A percentile compares a stretch with the other conserved stretches of the same genome.
These are phyloP conservation scores for Acleris emargana DNA, from an alignment of 2,888 invertebrate species.

Conservation along the genomic window DNA sequence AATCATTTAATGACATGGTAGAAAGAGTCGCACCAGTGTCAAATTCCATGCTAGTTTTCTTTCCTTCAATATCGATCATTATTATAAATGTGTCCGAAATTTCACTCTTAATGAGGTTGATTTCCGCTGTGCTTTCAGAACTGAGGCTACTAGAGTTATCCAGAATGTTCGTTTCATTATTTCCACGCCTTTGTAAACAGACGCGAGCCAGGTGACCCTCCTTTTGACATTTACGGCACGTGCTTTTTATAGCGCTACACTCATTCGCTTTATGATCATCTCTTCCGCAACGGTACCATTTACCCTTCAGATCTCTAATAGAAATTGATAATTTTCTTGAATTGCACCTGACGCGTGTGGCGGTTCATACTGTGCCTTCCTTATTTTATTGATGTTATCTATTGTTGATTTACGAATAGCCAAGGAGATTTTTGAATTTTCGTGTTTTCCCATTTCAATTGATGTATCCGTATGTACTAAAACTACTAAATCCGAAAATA, in stretches of 20 bases:
- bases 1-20: conserved; percentile 16
- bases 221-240: conserved; percentile 1
- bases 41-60: conserved; percentile 10
- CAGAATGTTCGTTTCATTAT: neutral
- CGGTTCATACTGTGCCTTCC: neutral
- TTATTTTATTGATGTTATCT: neutral
- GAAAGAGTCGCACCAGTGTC: conserved; percentile 25
- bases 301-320: conserved; percentile 6
- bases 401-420: no score
- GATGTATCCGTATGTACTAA: conserved; percentile 1
- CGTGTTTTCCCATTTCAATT: conserved; percentile 4
- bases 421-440: conserved; percentile 3
- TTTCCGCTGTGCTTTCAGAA: conserved; percentile 39
- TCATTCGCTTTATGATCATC: neutral
- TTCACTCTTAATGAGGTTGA: conserved; percentile 3
- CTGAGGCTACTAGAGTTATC: neutral
- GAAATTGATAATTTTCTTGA: neutral
- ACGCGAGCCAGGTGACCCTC: conserved; percentile 4
- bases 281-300: neutral
- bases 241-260: neutral
- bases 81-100: conserved; percentile 12
- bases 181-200: conserved; percentile 4
- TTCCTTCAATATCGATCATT: conserved; percentile 5
- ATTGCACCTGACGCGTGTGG: neutral
- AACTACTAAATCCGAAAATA: conserved; percentile 1